Conservation (phyloP, 2,113 vertebrate genomes). For the Fulmarus glacialis region DNA sequence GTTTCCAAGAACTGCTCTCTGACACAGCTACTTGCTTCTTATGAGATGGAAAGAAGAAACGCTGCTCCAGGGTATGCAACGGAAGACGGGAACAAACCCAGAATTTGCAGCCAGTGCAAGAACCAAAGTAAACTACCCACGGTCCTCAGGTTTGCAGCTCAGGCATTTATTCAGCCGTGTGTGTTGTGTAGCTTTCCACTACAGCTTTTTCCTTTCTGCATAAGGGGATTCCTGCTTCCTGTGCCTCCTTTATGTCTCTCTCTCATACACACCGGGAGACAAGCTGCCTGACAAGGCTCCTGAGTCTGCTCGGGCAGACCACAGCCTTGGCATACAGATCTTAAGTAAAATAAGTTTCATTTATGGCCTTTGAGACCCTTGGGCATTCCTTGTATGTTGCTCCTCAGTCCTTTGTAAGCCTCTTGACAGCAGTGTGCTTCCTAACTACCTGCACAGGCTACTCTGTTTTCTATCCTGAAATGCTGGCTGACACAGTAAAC, state of each 20-base stretch:
- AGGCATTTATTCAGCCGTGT: background rate
- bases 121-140: background rate
- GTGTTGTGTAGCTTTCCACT: background rate
- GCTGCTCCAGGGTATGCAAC: background rate
- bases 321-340: background rate
- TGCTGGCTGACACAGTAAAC: background rate
- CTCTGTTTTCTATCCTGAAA: background rate
- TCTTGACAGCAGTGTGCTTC: background rate
- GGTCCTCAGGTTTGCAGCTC: background rate
- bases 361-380: background rate
- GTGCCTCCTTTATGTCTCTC: background rate
- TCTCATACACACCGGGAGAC: rapidly evolving
- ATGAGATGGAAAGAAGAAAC: background rate
- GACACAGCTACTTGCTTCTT: background rate
- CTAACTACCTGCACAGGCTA: background rate
- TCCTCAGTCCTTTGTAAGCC: background rate
- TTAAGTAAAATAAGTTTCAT: background rate
- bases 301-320: rapidly evolving
- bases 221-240: background rate
- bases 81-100: background rate
- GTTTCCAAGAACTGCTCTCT: background rate
- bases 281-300: background rate
- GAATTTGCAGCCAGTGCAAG: background rate
- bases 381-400: background rate
- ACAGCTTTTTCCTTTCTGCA: background rate